phyloP scores from a whole-genome alignment of 2,797 vertebrate species.

The Rousettus madagascariensis region DNA sequence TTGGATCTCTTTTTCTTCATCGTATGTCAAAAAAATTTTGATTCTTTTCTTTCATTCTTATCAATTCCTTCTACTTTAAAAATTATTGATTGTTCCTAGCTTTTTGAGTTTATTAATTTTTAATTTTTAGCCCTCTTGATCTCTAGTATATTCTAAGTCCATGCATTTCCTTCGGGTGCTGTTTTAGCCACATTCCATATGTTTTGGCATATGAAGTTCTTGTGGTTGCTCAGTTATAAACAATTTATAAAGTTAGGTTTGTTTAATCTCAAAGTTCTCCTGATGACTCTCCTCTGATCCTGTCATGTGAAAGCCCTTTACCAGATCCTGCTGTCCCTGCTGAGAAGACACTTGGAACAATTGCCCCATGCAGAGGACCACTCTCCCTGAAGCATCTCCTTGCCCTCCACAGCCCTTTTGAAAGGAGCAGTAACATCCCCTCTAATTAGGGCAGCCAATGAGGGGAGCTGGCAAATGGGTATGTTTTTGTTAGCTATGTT shows the following conservation, averaged over 20 bases:
- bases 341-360: not conserved
- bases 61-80: not conserved
- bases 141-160: not conserved
- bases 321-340: not conserved
- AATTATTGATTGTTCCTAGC: not conserved
- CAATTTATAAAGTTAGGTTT: not conserved
- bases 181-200: not conserved
- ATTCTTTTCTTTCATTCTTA: not conserved
- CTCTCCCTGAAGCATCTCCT: not conserved
- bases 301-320: not conserved
- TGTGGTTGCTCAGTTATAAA: not conserved
- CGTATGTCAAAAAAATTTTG: not conserved
- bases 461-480: constrained; percentile 68
- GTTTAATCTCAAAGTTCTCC: not conserved
- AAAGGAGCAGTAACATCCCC: not conserved
- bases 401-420: not conserved
- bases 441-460: constrained; percentile 40
- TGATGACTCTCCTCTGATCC: not conserved
- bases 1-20: not conserved
- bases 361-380: not conserved
- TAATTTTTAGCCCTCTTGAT: not conserved
- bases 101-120: not conserved
- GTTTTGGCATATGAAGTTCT: not conserved
- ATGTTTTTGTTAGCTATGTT: constrained; percentile 60
- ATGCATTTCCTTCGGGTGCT: not conserved